A percentile compares a stretch with the other conserved stretches of the same genome.
phyloP scores from a whole-genome alignment of 2,113 vertebrate genomes.

The Athene cunicularia region DNA sequence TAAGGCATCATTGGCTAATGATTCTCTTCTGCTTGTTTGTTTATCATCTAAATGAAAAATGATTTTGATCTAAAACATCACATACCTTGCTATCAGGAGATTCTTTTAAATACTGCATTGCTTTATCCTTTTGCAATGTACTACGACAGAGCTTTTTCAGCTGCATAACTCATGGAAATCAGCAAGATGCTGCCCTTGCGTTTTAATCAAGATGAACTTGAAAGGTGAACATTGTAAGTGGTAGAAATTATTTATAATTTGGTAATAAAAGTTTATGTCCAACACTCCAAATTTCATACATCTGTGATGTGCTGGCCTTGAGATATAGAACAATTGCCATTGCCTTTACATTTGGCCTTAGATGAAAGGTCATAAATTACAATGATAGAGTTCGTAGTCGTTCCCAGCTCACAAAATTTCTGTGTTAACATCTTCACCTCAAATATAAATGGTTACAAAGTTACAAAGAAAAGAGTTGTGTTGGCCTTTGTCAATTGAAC shows the following conservation, averaged over 20 bases:
- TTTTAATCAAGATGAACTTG: slow-evolving; percentile 86
- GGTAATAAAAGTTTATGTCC: slow-evolving; percentile 86
- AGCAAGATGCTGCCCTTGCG: slow-evolving; percentile 70
- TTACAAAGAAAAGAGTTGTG: slow-evolving; percentile 69
- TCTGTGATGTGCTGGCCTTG: slow-evolving; percentile 78
- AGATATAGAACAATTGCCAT: slow-evolving; percentile 80
- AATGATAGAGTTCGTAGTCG: slow-evolving; percentile 67
- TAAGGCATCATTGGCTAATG: background rate
- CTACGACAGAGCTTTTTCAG: slow-evolving; percentile 42
- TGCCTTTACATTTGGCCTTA: slow-evolving; percentile 81
- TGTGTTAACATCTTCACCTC: slow-evolving; percentile 83
- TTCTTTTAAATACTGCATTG: background rate
- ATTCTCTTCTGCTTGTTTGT: background rate
- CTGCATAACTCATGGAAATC: slow-evolving; percentile 62
- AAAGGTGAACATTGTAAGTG: slow-evolving; percentile 82
- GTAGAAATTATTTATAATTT: slow-evolving; percentile 89
- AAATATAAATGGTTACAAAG: slow-evolving; percentile 81
- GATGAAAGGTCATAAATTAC: slow-evolving; percentile 82
- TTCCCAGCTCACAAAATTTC: slow-evolving; percentile 79
- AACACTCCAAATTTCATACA: slow-evolving; percentile 79
- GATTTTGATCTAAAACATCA: background rate
- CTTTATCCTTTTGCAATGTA: background rate
- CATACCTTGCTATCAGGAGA: background rate
- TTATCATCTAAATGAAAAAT: background rate
- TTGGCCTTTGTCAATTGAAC: slow-evolving; percentile 73